Evolutionary conservation across 1,140 invertebrate species (phyloP), one percentile per base, ranked within the genome.

Genomic region (Aphelenchoides besseyi): DNA sequence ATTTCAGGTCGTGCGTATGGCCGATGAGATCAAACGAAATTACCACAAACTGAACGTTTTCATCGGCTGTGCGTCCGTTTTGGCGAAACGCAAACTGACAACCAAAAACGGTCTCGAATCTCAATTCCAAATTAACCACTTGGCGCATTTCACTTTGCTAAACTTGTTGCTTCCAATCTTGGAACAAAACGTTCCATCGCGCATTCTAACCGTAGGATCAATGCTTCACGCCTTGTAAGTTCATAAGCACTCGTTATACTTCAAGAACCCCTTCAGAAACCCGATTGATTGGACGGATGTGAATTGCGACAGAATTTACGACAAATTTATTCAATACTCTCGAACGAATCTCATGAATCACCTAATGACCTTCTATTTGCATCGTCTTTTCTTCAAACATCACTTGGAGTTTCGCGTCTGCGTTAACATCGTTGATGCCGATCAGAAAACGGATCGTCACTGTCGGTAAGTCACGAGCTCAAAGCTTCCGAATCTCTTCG

Each of bases 331-430:
- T 16, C 76, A 78, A 59, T 78, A 78, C 59, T 78, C 76, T 16
- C 61, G 76, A 23, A 75, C 71, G 3, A 75, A 71, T 35, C 57
- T 78, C 36, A 78, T 78, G 76, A 78, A 79, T 37, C 76, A 78
- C 63, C 33, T 78, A 37, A 74, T 73, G 18, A 79, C 76, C 23
- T 71, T 78, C 32, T 74, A 69, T 48, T 37, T 78, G 32, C 76
- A 78, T 61, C 41, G 76, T 28, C 62, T 77, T 30, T 63, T 77
- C 5, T 74, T 78, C 33, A 74, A 72, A 35, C 75, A 78, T 64
- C 52, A 70, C 9, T 68, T 79, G 36, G 48, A 74, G 16, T 77
- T 77, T 54, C 67, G 64, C 48, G 75, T 77, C 18, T 79, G 76
- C n/a, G 70, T 59, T 32, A 77, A 74, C 59, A 69, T 76, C 35